Base-by-base conservation (phyloP, 2,797 vertebrate species). In the Pseudomugil gertrudae region DNA sequence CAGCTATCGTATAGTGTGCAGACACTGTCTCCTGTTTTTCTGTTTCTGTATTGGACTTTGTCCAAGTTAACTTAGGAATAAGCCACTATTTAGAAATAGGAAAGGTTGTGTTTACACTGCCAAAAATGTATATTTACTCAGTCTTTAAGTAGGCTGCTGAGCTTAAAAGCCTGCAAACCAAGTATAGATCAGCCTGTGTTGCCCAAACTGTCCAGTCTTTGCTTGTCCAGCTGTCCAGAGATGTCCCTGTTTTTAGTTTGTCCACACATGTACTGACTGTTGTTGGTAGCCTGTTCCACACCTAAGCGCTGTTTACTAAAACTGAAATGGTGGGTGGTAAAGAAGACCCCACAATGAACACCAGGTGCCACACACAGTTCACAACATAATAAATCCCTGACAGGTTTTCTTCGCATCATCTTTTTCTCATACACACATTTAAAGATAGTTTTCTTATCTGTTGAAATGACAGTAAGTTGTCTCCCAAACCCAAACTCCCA, bases 211-310 rank as follows among this genome's bases (percentile, higher is more conserved):
- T 62, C 29, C 58, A 21, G 47, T 40, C 60, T n/a, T 57, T 65
- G 79, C 84, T 82, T 81, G 81, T 79, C 77, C 84, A 89, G 85
- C 81, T 92, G 80, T 71, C 64, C 71, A 69, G 35, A 76, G 74
- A 53, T 52, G 36, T 77, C 61, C 30, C 30, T 19, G 32, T 38
- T 51, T 35, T n/a, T 7, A 43, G 50, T 72, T 72, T 59, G 21
- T 61, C 26, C 24, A 70, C 47, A 36, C 60, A 53, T 74, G 48
- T 48, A 50, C 57, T 43, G 29, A 73, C 57, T n/a, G 35, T 17
- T 26, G 21, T 79, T 73, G 67, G 60, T 75, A 85, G 83, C 64
- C 69, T 77, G 78, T 29, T 78, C 58, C 30, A 27, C 68, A 68
- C 53, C 57, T 72, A 73, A 65, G 72, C 40, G 52, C 35, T 69